Evolutionary conservation across 2,113 vertebrate species (phyloP).

Genomic region (Aphyosemion australe): DNA sequence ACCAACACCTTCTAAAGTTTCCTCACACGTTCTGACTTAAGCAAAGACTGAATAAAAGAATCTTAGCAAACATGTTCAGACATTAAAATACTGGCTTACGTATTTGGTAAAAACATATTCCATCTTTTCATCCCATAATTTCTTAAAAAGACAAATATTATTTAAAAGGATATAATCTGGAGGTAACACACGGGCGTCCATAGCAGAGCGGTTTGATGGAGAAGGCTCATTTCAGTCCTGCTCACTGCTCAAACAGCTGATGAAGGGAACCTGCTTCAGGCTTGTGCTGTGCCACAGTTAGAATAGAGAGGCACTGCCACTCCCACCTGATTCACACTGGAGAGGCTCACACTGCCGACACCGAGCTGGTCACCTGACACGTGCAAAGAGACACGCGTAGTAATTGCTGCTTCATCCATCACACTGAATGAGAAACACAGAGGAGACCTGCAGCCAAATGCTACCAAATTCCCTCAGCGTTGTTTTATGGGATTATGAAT

Average conservation of each 20-base stretch:
- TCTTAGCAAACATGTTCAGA: too few species aligned
- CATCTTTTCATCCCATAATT: too few species aligned
- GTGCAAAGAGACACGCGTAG: neutral
- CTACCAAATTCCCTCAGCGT: slow-evolving; percentile 68
- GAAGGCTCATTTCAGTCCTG: slow-evolving; percentile 37
- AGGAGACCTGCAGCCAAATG: slow-evolving; percentile 71
- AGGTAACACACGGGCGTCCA: slow-evolving; percentile 43
- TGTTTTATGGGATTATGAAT: slow-evolving; percentile 78
- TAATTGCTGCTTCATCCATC: slow-evolving; percentile 51
- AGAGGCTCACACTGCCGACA: slow-evolving; percentile 34
- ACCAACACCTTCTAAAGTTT: too few species aligned
- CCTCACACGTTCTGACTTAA: too few species aligned
- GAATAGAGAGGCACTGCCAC: slow-evolving; percentile 63
- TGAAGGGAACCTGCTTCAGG: slow-evolving; percentile 61
- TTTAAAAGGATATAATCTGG: slow-evolving; percentile 5
- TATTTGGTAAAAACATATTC: too few species aligned
- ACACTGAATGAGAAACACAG: slow-evolving; percentile 61
- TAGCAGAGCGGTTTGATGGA: slow-evolving; percentile 51
- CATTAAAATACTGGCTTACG: too few species aligned
- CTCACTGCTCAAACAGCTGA: slow-evolving; percentile 61
- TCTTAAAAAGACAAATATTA: too few species aligned
- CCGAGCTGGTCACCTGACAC: slow-evolving; percentile 20
- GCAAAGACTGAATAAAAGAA: too few species aligned
- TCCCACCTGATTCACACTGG: slow-evolving; percentile 42
- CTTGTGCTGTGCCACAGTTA: slow-evolving; percentile 62